Evolutionary conservation across 2,113 vertebrate species (phyloP).

Genomic region (Tetrao urogallus): DNA sequence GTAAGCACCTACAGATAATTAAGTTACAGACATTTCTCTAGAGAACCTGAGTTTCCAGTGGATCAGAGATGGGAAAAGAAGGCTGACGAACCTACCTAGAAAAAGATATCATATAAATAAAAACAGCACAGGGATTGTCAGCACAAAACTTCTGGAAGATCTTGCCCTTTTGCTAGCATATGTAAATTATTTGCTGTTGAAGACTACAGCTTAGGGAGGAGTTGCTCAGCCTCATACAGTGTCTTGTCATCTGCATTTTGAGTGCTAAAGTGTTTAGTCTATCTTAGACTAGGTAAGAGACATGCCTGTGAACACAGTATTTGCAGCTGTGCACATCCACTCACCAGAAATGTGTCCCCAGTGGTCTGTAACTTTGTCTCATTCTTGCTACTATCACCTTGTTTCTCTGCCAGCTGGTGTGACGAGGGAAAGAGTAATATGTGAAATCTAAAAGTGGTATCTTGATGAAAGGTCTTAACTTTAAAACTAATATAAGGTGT

Average conservation of each 20-base stretch:
- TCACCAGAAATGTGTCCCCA: not conserved
- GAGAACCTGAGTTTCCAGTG: not conserved
- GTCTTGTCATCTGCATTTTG: not conserved
- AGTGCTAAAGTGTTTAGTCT: not conserved
- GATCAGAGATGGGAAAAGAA: not conserved
- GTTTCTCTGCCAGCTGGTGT: not conserved
- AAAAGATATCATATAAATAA: not conserved
- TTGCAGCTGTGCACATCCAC: not conserved
- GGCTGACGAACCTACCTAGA: not conserved
- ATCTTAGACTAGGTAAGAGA: not conserved
- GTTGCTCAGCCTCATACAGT: not conserved
- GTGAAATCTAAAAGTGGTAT: not conserved
- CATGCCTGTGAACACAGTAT: accelerated
- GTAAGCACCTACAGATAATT: not conserved
- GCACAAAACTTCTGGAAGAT: not conserved
- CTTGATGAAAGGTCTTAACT: not conserved
- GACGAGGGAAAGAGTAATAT: not conserved
- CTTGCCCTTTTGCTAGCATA: not conserved
- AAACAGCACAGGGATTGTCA: not conserved
- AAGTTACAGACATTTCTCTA: not conserved
- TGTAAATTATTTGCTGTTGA: not conserved
- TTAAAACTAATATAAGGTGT: not conserved
- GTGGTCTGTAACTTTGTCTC: not conserved
- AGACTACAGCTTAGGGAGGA: not conserved
- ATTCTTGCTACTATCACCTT: not conserved